Conservation (phyloP, 2,113 vertebrate genomes). For the Bujurquina vittata region DNA sequence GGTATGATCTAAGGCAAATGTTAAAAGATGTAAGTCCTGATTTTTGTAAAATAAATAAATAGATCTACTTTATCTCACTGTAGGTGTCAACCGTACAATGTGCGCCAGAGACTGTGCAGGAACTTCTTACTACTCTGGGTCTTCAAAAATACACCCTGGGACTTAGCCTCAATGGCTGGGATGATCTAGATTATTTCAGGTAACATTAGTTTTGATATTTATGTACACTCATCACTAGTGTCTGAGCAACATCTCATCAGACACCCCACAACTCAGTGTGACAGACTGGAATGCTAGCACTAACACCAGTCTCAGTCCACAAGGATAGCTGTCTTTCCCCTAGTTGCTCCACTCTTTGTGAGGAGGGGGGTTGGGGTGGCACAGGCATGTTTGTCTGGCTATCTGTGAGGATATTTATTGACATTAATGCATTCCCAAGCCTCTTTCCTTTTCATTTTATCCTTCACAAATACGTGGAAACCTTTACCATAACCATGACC, state of each 20-base stretch:
- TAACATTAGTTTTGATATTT: conserved; percentile 27
- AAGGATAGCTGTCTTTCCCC: not conserved
- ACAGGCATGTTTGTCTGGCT: not conserved
- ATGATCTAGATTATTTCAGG: conserved; percentile 83
- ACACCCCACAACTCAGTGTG: too few relatives aligned
- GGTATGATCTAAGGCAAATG: conserved; percentile 46
- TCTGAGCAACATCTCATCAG: not conserved
- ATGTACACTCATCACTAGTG: not conserved
- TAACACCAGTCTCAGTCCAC: not conserved
- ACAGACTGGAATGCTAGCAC: too few relatives aligned
- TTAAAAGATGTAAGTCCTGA: not conserved
- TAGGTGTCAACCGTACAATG: conserved; percentile 77
- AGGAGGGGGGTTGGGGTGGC: not conserved
- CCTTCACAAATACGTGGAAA: fast-evolving
- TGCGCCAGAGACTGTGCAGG: conserved; percentile 75
- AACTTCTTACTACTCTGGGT: conserved; percentile 73
- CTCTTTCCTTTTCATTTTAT: not conserved
- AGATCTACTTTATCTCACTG: conserved; percentile 19
- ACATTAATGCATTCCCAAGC: not conserved
- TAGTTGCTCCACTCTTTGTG: not conserved
- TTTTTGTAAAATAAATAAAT: not conserved
- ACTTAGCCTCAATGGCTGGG: conserved; percentile 82
- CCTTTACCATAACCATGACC: not conserved
- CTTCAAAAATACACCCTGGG: conserved; percentile 77
- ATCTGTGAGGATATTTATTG: not conserved